These are phyloP conservation scores for Prunella strophiata DNA, from an alignment of 2,797 vertebrate genomes.

Conservation along the genomic window DNA sequence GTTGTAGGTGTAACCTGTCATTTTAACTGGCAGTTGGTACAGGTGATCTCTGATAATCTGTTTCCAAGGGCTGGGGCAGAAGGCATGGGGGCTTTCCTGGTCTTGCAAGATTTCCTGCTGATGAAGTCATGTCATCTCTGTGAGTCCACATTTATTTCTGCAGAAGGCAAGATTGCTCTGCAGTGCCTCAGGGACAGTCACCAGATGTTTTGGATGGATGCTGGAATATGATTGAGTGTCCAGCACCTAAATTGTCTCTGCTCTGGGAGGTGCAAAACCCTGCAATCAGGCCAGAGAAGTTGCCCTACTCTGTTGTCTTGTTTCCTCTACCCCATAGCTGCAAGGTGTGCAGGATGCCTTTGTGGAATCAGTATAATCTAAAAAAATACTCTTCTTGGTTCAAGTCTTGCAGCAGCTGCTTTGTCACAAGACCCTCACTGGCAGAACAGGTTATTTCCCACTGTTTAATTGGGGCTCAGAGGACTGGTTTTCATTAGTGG, in stretches of 20 bases:
- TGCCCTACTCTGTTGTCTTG: neutral
- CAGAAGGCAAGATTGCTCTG: neutral
- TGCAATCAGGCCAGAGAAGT: neutral
- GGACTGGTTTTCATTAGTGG: neutral
- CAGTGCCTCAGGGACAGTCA: neutral
- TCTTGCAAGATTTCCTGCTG: neutral
- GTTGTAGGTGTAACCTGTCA: neutral
- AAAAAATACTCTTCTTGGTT: neutral
- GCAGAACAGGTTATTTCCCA: neutral
- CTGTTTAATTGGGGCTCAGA: neutral
- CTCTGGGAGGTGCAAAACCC: neutral
- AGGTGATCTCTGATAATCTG: neutral
- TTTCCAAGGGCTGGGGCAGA: neutral
- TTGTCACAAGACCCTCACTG: neutral
- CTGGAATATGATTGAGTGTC: neutral
- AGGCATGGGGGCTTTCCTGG: neutral
- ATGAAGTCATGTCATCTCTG: neutral
- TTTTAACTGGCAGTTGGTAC: neutral
- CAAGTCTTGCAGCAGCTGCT: neutral
- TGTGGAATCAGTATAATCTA: neutral
- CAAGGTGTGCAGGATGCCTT: neutral
- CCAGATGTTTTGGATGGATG: neutral
- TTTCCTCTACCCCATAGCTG: neutral
- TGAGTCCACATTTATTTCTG: neutral
- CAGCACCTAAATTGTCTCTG: neutral